Evolutionary conservation across 2,113 vertebrate species (phyloP), one percentile per base, ranked within the genome.

Genomic region (Leptocoma aspasia): DNA sequence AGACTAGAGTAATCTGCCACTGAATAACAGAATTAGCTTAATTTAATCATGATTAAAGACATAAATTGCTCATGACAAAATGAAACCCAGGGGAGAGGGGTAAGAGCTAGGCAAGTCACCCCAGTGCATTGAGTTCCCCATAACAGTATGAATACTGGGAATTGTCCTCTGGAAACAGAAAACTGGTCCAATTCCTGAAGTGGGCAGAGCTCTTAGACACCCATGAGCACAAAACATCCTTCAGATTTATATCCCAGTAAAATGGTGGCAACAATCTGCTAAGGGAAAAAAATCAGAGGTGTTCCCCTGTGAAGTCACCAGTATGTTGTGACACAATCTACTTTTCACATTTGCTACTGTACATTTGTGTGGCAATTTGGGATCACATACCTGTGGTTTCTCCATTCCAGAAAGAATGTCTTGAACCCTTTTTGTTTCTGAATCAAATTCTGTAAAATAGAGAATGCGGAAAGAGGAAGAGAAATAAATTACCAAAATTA

Each of bases 331-430:
- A 92, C 89, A 93, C n/a, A 63, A 93, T 20, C 76, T 15, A 49
- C 37, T 52, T 50, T 66, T 60, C 83, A 64, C 50, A 30, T 52
- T 90, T 69, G 72, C 83, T 81, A 28, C 60, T 82, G 53, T 35
- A 69, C 6, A 0, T 86, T 35, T 42, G 30, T 41, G 35, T 88
- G 85, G 73, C 54, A 78, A 79, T 79, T 18, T 47, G 41, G 41
- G 53, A 97, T 98, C 95, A 98, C 99, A 70, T 97, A 99, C 99
- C 99, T 99, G 99, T 97, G 99, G 99, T 96, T 99, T 99, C 96
- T 99, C 99, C 96, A 99, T 99, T 97, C 98, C 98, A 86, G 99
- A 99, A 97, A 99, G 98, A 98, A 99, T 97, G 95, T 99, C 99
- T 97, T 99, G 99, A 96, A 99, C 98, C 61, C 98, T 98, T 97